Conservation (phyloP, 2,797 vertebrate genomes). For the Siniperca obscura region DNA sequence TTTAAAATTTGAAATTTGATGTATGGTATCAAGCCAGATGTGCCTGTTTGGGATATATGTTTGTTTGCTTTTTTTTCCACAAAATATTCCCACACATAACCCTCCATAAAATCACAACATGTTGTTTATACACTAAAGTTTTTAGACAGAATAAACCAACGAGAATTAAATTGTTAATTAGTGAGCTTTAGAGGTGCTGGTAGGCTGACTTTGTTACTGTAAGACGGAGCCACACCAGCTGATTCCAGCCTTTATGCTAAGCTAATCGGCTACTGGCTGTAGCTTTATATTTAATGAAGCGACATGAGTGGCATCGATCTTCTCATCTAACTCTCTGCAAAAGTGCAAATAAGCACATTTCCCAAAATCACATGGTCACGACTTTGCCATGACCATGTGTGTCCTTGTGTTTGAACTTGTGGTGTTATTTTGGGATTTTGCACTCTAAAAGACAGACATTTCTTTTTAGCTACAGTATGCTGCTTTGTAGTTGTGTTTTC, state of each 20-base stretch:
- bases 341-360: not conserved
- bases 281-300: conserved; percentile 12
- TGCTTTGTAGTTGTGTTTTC: not conserved
- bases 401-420: not conserved
- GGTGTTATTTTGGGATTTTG: too few relatives aligned
- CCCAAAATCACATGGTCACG: not conserved
- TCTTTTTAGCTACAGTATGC: not conserved
- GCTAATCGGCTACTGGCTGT: not conserved
- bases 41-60: not conserved
- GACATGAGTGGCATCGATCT: not conserved
- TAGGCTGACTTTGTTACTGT: not conserved
- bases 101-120: not conserved
- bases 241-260: not conserved
- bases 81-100: not conserved
- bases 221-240: not conserved
- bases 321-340: not conserved
- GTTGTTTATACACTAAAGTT: not conserved
- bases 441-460: not conserved
- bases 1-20: not conserved
- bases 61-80: not conserved
- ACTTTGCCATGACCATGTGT: not conserved
- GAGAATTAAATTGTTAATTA: not conserved
- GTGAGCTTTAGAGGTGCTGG: not conserved
- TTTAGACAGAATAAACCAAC: conserved; percentile 15
- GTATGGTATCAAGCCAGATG: not conserved